Percentiles rank a stretch among this genome's conserved stretches.
These are phyloP conservation scores for Stenchaetothrips biformis DNA, from an alignment of 2,888 invertebrate genomes.

Conservation along the genomic window DNA sequence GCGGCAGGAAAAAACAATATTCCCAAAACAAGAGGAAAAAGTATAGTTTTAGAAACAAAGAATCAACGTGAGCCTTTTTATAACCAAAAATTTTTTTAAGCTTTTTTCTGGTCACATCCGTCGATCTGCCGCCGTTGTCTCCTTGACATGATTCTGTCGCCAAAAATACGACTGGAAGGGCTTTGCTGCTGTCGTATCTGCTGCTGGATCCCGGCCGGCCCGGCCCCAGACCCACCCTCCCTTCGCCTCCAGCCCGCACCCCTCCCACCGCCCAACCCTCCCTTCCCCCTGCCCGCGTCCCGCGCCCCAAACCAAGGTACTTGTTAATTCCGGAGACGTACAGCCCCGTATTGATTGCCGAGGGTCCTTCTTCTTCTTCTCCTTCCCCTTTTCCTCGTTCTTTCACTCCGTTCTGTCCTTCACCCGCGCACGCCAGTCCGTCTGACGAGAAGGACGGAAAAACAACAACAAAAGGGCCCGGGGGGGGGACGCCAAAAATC, in stretches of 20 bases:
- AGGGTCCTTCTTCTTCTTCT: slow-evolving; percentile 12
- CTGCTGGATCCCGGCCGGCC: background rate
- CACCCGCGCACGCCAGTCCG: background rate
- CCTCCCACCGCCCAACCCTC: background rate
- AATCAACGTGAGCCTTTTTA: no score
- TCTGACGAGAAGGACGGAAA: no score
- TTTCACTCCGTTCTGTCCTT: background rate
- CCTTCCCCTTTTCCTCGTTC: background rate
- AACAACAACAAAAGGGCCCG: no score
- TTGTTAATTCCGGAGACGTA: slow-evolving; percentile 24
- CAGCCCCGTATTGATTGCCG: slow-evolving; percentile 20
- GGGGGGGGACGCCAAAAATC: no score
- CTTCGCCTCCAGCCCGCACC: background rate
- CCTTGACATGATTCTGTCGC: background rate
- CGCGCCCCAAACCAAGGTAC: slow-evolving; percentile 14
- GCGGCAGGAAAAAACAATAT: no score
- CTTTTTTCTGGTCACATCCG: background rate
- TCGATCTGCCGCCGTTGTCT: background rate
- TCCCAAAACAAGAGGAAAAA: no score
- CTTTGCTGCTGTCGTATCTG: background rate
- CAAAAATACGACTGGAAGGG: slow-evolving; percentile 6
- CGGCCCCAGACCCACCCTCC: background rate
- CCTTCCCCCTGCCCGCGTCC: background rate
- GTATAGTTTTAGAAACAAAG: no score
- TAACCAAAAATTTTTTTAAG: background rate